These are phyloP conservation scores for Anoplius nigerrimus DNA, from an alignment of 2,888 invertebrate genomes.

Conservation along the genomic window DNA sequence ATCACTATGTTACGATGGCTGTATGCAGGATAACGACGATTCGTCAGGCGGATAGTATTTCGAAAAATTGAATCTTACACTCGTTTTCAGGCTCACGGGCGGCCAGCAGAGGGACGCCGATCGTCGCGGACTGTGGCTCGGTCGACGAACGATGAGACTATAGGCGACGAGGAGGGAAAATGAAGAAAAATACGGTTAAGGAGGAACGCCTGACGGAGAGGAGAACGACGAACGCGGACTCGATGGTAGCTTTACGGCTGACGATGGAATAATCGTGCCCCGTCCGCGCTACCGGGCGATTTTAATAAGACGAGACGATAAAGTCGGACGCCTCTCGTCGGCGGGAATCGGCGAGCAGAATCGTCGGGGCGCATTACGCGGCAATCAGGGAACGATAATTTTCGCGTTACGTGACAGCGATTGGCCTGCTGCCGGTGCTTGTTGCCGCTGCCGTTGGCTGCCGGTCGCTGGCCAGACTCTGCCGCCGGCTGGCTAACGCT, in stretches of 20 bases:
- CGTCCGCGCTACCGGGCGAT: slow-evolving; percentile 39
- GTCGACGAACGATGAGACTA: no score
- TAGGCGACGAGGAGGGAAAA: neutral
- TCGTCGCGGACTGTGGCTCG: no score
- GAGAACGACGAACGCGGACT: slow-evolving; percentile 6
- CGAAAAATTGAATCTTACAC: no score
- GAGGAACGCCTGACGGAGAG: neutral
- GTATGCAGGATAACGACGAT: no score
- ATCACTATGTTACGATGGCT: no score
- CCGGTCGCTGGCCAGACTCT: neutral
- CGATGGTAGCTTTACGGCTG: slow-evolving; percentile 34
- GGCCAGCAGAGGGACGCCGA: no score
- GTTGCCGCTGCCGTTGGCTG: slow-evolving; percentile 1
- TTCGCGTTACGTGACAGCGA: slow-evolving; percentile 55
- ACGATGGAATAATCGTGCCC: slow-evolving; percentile 40
- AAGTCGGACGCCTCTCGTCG: slow-evolving; percentile 37
- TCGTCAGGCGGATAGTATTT: no score
- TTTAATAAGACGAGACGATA: slow-evolving; percentile 47
- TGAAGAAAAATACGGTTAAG: neutral
- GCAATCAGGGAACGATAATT: slow-evolving; percentile 58
- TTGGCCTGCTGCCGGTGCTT: slow-evolving; percentile 23
- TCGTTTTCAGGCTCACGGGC: no score
- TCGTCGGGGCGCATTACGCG: slow-evolving; percentile 48
- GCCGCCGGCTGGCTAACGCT: neutral
- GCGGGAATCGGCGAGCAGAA: slow-evolving; percentile 20